These are phyloP conservation scores for Acanthochromis polyacanthus DNA, from an alignment of 2,113 vertebrate genomes.

Conservation along the genomic window DNA sequence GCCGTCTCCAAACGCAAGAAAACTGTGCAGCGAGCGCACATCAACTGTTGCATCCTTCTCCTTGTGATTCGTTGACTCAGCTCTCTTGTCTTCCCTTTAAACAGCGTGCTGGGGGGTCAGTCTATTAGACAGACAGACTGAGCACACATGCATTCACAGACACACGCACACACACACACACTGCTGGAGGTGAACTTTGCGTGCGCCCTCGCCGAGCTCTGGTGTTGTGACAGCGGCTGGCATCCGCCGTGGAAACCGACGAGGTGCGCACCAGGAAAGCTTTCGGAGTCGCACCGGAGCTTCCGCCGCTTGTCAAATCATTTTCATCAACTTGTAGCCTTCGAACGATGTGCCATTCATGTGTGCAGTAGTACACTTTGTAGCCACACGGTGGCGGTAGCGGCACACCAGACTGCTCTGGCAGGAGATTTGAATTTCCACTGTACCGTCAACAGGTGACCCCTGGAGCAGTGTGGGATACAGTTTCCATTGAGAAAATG, in stretches of 20 bases:
- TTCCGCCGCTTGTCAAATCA: constrained; percentile 48
- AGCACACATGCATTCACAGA: constrained; percentile 28
- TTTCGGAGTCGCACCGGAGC: constrained; percentile 32
- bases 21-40: constrained; percentile 59
- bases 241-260: constrained; percentile 19
- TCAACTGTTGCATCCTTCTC: constrained; percentile 80
- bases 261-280: constrained; percentile 24
- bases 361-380: constrained; percentile 21
- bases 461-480: neutral
- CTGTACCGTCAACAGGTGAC: constrained; percentile 26
- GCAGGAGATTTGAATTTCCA: neutral
- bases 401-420: neutral
- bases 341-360: constrained; percentile 48
- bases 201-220: constrained; percentile 18
- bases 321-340: constrained; percentile 61
- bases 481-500: neutral
- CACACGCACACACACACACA: neutral
- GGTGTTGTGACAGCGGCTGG: constrained; percentile 31
- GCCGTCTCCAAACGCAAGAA: constrained; percentile 45
- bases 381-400: constrained; percentile 65
- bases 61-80: constrained; percentile 77
- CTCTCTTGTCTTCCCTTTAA: constrained; percentile 76
- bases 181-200: constrained; percentile 47
- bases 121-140: constrained; percentile 57
- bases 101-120: constrained; percentile 74